Base-by-base conservation (phyloP, 2,888 invertebrate genomes). In the Cosmopolites sordidus region DNA sequence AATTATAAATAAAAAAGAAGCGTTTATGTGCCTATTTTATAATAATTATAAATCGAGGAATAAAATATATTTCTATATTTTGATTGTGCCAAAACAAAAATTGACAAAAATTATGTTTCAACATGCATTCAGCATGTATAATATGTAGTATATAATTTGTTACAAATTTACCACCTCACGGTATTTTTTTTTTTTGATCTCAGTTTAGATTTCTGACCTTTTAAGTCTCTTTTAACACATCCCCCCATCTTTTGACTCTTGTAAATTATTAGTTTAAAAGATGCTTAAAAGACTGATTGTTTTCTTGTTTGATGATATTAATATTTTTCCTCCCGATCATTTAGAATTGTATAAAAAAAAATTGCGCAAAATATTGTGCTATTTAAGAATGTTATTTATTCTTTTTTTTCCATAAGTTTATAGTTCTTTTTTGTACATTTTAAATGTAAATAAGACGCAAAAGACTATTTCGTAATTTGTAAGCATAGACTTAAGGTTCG, bases 381-480 rank as follows among this genome's bases (percentile, higher is more conserved):
- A 49, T 47, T 46, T 40, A 57, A 45, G 22, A 5, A 22, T 22
- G 22, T 22, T 22, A 22, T 22, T 47, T 48, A 44, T 54, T 54
- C 52, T 51, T 58, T 54, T 54, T 54, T 54, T 51, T 37, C 42
- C 33, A 43, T 11, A 22, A 43, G 41, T 40, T 22, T n/a, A 22
- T 22, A 22, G 30, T 43, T 58, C 48, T 43, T 54, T 52, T 55
- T 58, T 54, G 53, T 51, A 53, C 29, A 55, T 44, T 40, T 40
- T 5, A 8, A 15, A 12, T 44, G 44, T 44, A 44, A 12, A 44
- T 44, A 44, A 30, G 18, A 44, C 29, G 22, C 15, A 44, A 29
- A 44, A 43, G 43, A 43, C 43, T 43, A 43, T 30, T 30, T 40
- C 17, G 11, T 40, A 40, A 16, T 12, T 40, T 40, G 33, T 40